Percentiles rank a stretch among this genome's conserved stretches.
Conservation (phyloP, 2,113 vertebrate species). For the Pardalotus punctatus region DNA sequence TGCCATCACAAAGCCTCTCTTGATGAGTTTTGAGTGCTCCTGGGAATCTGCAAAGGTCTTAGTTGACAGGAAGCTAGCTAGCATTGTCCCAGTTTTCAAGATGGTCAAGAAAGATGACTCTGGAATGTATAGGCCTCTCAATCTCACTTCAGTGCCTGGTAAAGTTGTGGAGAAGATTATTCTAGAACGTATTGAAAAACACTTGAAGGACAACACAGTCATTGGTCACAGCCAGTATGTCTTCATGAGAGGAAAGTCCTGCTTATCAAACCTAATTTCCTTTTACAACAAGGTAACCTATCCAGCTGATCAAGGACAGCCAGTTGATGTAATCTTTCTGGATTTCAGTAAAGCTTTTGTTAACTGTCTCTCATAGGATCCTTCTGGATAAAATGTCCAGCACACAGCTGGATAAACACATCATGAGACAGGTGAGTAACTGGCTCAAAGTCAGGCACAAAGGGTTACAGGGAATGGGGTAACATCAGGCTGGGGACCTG, state of each 20-base stretch:
- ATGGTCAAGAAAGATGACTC: background rate
- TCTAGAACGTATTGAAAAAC: background rate
- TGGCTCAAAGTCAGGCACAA: rapidly evolving
- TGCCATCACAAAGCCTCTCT: background rate
- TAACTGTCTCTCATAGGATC: background rate
- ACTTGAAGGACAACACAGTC: background rate
- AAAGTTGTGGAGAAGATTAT: background rate
- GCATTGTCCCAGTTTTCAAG: background rate
- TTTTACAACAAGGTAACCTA: background rate
- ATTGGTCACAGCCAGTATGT: background rate
- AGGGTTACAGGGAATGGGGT: background rate
- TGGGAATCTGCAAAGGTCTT: background rate
- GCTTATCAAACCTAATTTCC: background rate
- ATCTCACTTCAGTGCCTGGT: background rate
- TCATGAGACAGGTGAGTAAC: background rate
- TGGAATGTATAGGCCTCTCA: background rate
- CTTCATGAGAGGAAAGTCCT: background rate
- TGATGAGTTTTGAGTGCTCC: background rate
- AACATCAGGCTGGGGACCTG: background rate
- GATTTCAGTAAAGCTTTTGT: background rate
- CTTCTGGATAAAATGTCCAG: background rate
- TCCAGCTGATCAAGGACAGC: background rate
- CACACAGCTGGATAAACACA: background rate
- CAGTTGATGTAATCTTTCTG: background rate
- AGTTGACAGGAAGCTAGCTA: background rate